Evolutionary conservation across 2,797 vertebrate species (phyloP).

Genomic region (Erethizon dorsatum): DNA sequence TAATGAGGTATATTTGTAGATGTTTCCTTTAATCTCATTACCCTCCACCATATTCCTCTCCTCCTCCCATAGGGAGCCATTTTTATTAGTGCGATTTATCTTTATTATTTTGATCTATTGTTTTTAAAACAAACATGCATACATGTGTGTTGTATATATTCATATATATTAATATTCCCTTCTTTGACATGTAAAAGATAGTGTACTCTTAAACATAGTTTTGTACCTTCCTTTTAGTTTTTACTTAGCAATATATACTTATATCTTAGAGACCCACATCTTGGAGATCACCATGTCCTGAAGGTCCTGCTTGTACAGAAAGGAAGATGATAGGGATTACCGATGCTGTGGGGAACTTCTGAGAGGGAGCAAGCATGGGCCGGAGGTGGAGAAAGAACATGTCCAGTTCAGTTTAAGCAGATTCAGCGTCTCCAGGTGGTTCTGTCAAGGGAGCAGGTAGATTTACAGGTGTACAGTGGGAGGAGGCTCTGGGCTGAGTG

Average conservation of each 20-base stretch:
- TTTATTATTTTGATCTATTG: slow-evolving; percentile 33
- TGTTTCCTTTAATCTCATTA: slow-evolving; percentile 49
- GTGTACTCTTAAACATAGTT: not conserved
- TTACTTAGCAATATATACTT: not conserved
- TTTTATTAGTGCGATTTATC: slow-evolving; percentile 67
- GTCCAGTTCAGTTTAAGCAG: not conserved
- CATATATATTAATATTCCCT: not conserved
- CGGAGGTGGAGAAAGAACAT: not conserved
- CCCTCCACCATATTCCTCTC: not conserved
- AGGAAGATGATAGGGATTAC: not conserved
- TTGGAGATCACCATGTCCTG: not conserved
- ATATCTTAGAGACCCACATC: not conserved
- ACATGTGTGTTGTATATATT: not conserved
- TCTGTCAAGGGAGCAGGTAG: not conserved
- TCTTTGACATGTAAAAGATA: not conserved
- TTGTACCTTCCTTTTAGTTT: slow-evolving; percentile 21
- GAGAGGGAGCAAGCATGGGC: not conserved
- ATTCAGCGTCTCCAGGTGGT: not conserved
- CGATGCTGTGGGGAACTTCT: not conserved
- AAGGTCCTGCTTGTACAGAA: not conserved
- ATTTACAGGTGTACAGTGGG: not conserved
- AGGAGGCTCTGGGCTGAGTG: not conserved
- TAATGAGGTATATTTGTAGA: slow-evolving; percentile 33
- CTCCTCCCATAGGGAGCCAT: not conserved
- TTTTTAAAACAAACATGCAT: slow-evolving; percentile 36